Evolutionary conservation across 1,140 invertebrate genomes (phyloP).

Genomic region (Lepidurus apus): DNA sequence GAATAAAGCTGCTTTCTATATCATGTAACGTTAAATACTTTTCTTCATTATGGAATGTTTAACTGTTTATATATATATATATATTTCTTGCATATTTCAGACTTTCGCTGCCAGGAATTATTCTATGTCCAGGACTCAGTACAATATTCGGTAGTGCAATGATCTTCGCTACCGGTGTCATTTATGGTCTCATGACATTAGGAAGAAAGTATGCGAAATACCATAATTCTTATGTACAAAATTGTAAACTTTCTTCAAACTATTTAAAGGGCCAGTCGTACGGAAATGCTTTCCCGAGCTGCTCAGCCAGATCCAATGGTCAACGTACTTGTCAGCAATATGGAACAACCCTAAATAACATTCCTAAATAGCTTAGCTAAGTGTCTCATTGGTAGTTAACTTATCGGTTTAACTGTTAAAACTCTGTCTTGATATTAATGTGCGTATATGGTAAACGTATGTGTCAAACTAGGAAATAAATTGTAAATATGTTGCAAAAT

Average conservation of each 20-base stretch:
- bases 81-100: constrained; percentile 51
- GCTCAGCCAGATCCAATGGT: constrained; percentile 25
- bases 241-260: not conserved
- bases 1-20: constrained; percentile 81
- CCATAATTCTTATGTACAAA: not conserved
- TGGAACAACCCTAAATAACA: constrained; percentile 23
- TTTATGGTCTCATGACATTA: constrained; percentile 90
- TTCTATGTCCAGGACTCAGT: constrained; percentile 66
- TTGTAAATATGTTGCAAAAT: not conserved
- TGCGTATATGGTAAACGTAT: not conserved
- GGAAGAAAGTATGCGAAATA: constrained; percentile 73
- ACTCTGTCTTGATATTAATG: not conserved
- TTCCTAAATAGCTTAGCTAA: not conserved
- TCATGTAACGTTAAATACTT: constrained; percentile 55
- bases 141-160: constrained; percentile 80
- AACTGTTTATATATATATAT: no score
- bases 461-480: not conserved
- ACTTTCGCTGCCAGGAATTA: constrained; percentile 65
- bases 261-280: constrained; percentile 27
- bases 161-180: constrained; percentile 77
- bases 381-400: constrained; percentile 11
- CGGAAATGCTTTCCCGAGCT: constrained; percentile 27
- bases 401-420: not conserved
- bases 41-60: constrained; percentile 41
- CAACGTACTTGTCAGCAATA: constrained; percentile 13